These are phyloP conservation scores for Scaptomyza montana DNA, from an alignment of 1,140 invertebrate genomes.

Conservation along the genomic window DNA sequence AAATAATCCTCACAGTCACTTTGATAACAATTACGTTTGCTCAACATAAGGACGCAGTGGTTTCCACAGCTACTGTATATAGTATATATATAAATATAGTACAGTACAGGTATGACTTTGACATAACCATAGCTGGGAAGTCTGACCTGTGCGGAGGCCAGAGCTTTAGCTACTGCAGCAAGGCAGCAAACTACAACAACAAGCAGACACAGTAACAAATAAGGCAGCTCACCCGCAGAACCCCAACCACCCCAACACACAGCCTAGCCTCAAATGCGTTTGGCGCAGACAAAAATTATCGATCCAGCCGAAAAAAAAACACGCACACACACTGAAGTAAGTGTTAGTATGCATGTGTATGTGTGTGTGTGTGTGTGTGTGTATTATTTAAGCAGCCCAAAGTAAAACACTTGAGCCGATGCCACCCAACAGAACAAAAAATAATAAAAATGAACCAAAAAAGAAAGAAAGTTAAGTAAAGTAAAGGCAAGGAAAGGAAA, in stretches of 20 bases:
- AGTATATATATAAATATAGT: too few relatives aligned
- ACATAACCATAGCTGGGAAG: conserved; percentile 11
- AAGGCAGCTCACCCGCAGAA: conserved; percentile 1
- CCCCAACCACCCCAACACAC: background rate
- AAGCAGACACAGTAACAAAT: background rate
- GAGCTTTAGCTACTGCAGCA: conserved; percentile 10
- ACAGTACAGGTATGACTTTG: background rate
- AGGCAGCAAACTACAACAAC: conserved; percentile 18
- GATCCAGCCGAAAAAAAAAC: conserved; percentile 55
- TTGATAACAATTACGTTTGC: too few relatives aligned
- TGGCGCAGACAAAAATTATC: conserved; percentile 59
- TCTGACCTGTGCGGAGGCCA: conserved; percentile 10
- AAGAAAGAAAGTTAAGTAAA: conserved; percentile 17
- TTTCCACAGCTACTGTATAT: conserved; percentile 26
- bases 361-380: conserved; percentile 13
- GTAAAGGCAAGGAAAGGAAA: background rate
- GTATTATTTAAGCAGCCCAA: conserved; percentile 60
- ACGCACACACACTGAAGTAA: conserved; percentile 8
- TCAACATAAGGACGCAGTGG: conserved; percentile 7
- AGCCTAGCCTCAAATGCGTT: conserved; percentile 60
- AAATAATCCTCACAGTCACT: too few relatives aligned
- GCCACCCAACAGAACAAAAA: conserved; percentile 3
- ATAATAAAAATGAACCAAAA: conserved; percentile 1
- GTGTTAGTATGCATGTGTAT: background rate
- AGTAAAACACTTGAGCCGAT: conserved; percentile 67